phyloP scores from a whole-genome alignment of 2,113 vertebrate species.

The Lycaon pictus region DNA sequence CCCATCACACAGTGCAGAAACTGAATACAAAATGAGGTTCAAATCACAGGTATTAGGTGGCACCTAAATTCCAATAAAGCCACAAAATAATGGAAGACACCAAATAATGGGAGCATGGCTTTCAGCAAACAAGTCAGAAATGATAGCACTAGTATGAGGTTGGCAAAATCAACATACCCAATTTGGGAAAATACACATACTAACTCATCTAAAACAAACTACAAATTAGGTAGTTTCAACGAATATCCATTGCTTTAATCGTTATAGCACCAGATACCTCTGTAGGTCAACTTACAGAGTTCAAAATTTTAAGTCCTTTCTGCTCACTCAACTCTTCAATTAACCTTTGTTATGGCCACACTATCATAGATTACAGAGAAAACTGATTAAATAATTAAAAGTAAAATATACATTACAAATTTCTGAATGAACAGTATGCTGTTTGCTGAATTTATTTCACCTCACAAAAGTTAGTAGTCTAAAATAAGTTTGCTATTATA shows the following conservation, averaged over 20 bases:
- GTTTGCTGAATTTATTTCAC: neutral
- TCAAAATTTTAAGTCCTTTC: slow-evolving; percentile 22
- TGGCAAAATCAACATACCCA: neutral
- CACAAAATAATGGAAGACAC: slow-evolving; percentile 15
- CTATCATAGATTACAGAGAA: slow-evolving; percentile 46
- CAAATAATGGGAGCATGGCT: slow-evolving; percentile 20
- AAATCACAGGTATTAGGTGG: slow-evolving; percentile 25
- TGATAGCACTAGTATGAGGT: slow-evolving; percentile 22
- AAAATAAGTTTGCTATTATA: slow-evolving; percentile 8
- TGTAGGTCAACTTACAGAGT: neutral
- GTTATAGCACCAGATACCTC: neutral
- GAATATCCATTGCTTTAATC: neutral
- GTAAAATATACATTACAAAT: slow-evolving; percentile 49
- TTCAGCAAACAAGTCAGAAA: slow-evolving; percentile 66
- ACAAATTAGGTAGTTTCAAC: neutral
- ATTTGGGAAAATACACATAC: neutral
- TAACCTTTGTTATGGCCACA: neutral
- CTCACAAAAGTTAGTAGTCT: neutral
- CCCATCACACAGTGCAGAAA: slow-evolving; percentile 42
- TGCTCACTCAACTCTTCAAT: slow-evolving; percentile 29
- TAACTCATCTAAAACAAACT: neutral
- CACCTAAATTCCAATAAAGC: slow-evolving; percentile 49
- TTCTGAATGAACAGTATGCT: slow-evolving; percentile 8
- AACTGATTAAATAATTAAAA: slow-evolving; percentile 32
- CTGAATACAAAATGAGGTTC: slow-evolving; percentile 35